Evolutionary conservation across 2,888 invertebrate species (phyloP), one percentile per base, ranked within the genome.

Genomic region (Tetragnatha montana): DNA sequence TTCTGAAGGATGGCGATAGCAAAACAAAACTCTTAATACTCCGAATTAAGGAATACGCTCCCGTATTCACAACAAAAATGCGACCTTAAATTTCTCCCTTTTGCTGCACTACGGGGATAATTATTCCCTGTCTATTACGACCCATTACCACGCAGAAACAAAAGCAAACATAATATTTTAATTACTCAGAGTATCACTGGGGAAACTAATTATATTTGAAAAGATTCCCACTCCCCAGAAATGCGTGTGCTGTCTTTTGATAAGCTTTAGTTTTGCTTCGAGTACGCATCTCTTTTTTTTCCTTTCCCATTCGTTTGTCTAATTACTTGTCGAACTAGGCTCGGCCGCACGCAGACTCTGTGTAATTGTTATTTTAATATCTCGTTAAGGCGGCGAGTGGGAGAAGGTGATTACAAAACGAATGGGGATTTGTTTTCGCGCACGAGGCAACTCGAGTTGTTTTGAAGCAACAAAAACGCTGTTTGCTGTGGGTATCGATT

Each of bases 131-230:
- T 50, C 73, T 71, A 35, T 73, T 60, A 50, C 73, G 74, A 82
- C 60, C 73, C 81, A 74, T 73, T 35, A 22, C 22, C 19, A 22
- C 50, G 73, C 14, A 17, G 21, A 10, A 70, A 75, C n/a, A 79
- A 49, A 87, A 87, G 81, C 80, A 81, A 81, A 81, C 68, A 51
- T 12, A 76, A 49, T 50, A 76, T 50, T 81, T 76, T 75, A 81
- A 76, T 75, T 81, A 69, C 51, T 76, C 49, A 8, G 19, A 75
- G 14, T 47, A 81, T 75, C 81, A 76, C 50, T 81, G 50, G 35
- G 71, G 14, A 81, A 81, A 81, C 75, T 87, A 87, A 87, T 87
- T 81, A 81, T 60, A 76, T 76, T 87, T 81, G 47, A 35, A 76
- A 87, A 82, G 81, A 69, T 87, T 81, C n/a, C n/a, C 71, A 51